A percentile compares a stretch with the other conserved stretches of the same genome.
Conservation (phyloP, 2,113 vertebrate species). For the Atherinomorus stipes region DNA sequence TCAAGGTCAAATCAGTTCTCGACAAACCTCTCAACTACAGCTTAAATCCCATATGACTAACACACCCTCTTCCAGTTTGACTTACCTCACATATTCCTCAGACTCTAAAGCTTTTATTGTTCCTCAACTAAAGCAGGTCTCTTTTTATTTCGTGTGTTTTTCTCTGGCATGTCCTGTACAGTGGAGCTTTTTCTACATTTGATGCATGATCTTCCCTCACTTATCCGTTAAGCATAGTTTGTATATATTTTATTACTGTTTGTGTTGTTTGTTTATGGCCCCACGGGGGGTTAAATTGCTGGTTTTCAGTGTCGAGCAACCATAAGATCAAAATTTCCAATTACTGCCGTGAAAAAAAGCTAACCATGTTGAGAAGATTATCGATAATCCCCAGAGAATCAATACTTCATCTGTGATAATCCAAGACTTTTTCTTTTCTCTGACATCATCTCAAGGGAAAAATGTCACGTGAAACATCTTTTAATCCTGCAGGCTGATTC, state of each 20-base stretch:
- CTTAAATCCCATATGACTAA: slow-evolving; percentile 24
- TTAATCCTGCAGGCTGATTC: slow-evolving; percentile 6
- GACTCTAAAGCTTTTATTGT: no score
- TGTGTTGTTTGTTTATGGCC: background rate
- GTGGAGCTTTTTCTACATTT: background rate
- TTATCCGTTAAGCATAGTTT: no score
- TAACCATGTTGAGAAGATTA: background rate
- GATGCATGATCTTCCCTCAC: no score
- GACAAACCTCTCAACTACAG: slow-evolving; percentile 2
- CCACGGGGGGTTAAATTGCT: background rate
- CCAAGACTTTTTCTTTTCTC: background rate
- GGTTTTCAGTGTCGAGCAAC: background rate
- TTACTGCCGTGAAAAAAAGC: background rate
- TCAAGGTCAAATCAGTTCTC: slow-evolving; percentile 55
- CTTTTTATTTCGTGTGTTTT: background rate
- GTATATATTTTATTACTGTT: background rate
- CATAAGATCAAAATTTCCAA: background rate
- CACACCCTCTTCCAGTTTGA: background rate
- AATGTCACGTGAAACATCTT: slow-evolving; percentile 4
- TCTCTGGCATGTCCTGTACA: background rate
- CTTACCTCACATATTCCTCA: background rate
- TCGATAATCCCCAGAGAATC: background rate
- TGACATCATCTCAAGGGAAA: background rate
- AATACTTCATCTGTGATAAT: slow-evolving; percentile 25
- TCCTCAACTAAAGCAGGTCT: no score